Conservation (phyloP, 1,140 invertebrate genomes). For the Papilio glaucus region DNA sequence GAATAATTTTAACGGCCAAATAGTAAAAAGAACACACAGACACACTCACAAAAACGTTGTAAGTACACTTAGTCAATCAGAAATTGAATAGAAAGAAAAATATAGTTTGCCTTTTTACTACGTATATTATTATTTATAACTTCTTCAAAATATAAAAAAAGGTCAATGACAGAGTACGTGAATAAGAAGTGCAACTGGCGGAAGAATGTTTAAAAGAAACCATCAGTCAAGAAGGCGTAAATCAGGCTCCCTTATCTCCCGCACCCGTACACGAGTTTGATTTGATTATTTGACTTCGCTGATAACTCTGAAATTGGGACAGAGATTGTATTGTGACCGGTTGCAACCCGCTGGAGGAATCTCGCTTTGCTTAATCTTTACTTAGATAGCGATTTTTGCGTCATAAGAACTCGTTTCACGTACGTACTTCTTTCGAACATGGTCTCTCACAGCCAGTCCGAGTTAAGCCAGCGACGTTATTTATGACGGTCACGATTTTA, state of each 20-base stretch:
- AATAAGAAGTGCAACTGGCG: not conserved
- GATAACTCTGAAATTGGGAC: slow-evolving; percentile 69
- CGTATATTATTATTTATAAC: too few species aligned
- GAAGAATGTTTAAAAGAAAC: slow-evolving; percentile 29
- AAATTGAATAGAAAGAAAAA: too few species aligned
- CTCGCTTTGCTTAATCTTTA: slow-evolving; percentile 49
- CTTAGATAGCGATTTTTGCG: slow-evolving; percentile 43
- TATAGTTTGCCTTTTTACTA: too few species aligned
- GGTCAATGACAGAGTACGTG: slow-evolving; percentile 16
- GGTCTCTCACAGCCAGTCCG: slow-evolving; percentile 26
- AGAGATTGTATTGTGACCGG: slow-evolving; percentile 59
- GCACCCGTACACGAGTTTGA: slow-evolving; percentile 52
- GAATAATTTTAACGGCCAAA: not conserved
- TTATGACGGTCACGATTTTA: slow-evolving; percentile 31
- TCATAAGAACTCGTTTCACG: slow-evolving; percentile 39
- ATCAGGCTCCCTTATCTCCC: slow-evolving; percentile 53
- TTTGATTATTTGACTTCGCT: slow-evolving; percentile 66
- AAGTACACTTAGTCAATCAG: too few species aligned
- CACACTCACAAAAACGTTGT: too few species aligned
- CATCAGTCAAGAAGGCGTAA: slow-evolving; percentile 38
- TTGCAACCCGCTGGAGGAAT: slow-evolving; percentile 43
- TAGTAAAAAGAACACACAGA: too few species aligned
- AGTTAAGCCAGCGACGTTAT: slow-evolving; percentile 8
- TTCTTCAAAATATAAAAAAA: not conserved
- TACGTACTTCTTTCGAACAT: slow-evolving; percentile 24